A percentile compares a stretch with the other conserved stretches of the same genome.
Conservation (phyloP, 2,888 invertebrate species). For the Cantharis rustica region DNA sequence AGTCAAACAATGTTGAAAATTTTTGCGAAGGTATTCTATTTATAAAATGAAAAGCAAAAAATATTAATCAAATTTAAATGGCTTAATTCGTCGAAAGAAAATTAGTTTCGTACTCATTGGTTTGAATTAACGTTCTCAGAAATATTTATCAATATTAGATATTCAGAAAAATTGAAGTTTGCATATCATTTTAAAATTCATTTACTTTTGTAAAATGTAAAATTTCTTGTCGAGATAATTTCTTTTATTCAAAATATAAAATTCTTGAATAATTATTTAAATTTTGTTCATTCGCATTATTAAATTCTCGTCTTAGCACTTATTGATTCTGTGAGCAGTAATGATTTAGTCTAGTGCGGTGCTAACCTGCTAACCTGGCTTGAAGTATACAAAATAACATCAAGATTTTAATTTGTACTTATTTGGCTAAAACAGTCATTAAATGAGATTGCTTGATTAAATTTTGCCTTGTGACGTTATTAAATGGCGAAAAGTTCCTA, state of each 20-base stretch:
- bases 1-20: no score
- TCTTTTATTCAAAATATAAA: neutral
- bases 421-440: no score
- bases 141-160: neutral
- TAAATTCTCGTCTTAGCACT: no score
- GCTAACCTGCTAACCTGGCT: no score
- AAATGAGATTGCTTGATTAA: no score
- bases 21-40: neutral
- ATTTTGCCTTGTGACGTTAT: no score
- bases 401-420: no score
- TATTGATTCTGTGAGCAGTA: no score
- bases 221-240: neutral
- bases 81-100: neutral
- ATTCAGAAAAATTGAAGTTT: neutral
- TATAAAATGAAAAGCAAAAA: neutral
- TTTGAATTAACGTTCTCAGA: neutral
- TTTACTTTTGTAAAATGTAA: neutral
- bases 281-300: neutral
- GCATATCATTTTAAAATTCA: neutral
- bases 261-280: no score
- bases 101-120: neutral
- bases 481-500: no score
- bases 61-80: neutral
- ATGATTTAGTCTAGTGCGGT: no score
- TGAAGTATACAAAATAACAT: no score